Base-by-base conservation (phyloP, 2,797 vertebrate species). In the Cossypha caffra region DNA sequence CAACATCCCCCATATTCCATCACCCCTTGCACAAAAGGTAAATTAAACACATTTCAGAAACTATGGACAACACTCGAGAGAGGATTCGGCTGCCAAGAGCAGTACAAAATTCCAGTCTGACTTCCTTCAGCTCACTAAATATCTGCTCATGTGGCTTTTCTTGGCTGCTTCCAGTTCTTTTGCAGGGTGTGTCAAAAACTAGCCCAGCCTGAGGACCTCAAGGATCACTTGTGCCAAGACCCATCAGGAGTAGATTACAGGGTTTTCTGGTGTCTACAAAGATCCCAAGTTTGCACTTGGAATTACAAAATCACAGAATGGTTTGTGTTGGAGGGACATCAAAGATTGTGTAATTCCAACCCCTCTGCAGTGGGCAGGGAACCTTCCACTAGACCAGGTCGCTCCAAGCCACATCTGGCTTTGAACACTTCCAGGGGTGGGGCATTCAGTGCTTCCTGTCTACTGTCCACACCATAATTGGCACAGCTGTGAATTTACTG, bases 81-180 rank as follows among this genome's bases (percentile, higher is more conserved):
- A 54, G 15, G 37, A 37, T 10, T 54, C 10, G 3, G 17, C 81
- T 94, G 89, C 89, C 89, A 95, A 82, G 64, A 85, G 10, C 35
- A 51, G 63, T 61, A 45, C 8, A 0, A 85, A 92, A 73, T 79
- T 87, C 58, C 29, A 64, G 68, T 38, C 59, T 86, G 79, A 86
- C 40, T 93, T 88, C 43, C 67, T 73, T 84, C 91, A 79, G 67
- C 63, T 93, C 48, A 21, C 74, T 66, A 55, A 85, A 38, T 85
- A 91, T 73, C 81, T 0, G 0, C 33, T 79, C 63, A 55, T 33
- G 63, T 81, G 92, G 74, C 59, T 96, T 92, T 93, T 63, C 43
- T 93, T 95, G 77, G 78, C 95, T 85, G 89, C 89, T 87, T 91
- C 47, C 52, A 79, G 35, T 31, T 74, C 45, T 62, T 42, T 59